Percentiles rank a stretch among this genome's conserved stretches.
Conservation (phyloP, 1,140 invertebrate genomes). For the Macrobrachium rosenbergii region DNA sequence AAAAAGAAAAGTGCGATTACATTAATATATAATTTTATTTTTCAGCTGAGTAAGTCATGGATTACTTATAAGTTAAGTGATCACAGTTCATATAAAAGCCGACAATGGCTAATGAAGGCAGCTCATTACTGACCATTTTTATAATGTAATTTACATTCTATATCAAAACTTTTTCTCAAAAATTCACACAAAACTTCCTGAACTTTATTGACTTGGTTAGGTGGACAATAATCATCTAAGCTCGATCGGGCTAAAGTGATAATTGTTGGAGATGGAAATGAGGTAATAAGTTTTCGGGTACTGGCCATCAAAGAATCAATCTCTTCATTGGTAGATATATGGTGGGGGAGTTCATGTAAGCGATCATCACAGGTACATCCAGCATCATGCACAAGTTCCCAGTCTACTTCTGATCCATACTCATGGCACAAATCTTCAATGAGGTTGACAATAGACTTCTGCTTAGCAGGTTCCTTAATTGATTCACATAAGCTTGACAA, state of each 20-base stretch:
- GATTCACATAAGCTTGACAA: constrained; percentile 46
- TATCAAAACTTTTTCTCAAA: constrained; percentile 36
- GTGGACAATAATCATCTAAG: constrained; percentile 90
- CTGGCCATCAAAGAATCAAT: constrained; percentile 76
- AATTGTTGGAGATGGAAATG: constrained; percentile 78
- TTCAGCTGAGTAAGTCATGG: no score
- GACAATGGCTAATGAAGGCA: no score
- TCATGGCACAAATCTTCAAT: constrained; percentile 43
- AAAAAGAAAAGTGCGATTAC: no score
- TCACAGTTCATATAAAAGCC: no score
- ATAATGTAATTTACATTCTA: constrained; percentile 43
- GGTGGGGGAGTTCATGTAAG: constrained; percentile 81
- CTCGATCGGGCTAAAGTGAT: constrained; percentile 81
- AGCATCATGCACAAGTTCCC: constrained; percentile 83
- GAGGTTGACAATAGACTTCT: constrained; percentile 9
- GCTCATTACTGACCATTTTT: not conserved
- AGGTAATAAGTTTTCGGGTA: constrained; percentile 76
- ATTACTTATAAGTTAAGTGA: no score
- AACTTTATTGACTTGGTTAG: constrained; percentile 81
- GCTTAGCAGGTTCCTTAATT: constrained; percentile 19
- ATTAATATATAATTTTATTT: no score
- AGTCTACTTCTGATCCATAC: constrained; percentile 77
- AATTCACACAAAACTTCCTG: constrained; percentile 71
- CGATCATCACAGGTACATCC: constrained; percentile 87
- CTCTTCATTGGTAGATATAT: constrained; percentile 80